Percentiles rank a stretch among this genome's conserved stretches.
Conservation (phyloP, 2,113 vertebrate species). For the Amia ocellicauda region DNA sequence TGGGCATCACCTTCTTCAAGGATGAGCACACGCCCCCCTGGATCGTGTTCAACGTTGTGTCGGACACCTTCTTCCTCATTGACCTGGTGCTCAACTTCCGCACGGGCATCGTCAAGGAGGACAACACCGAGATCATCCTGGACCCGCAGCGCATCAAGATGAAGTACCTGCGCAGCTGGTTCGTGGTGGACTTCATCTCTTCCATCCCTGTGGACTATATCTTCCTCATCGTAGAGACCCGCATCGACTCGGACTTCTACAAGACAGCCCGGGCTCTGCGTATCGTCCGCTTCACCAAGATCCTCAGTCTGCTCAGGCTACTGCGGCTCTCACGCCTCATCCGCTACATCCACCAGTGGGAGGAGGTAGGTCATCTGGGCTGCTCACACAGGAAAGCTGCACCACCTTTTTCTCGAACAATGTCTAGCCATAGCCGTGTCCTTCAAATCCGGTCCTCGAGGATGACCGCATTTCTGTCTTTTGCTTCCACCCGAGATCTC, state of each 20-base stretch:
- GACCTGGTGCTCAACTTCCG: slow-evolving; percentile 98
- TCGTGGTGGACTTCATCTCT: slow-evolving; percentile 97
- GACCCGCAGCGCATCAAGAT: slow-evolving; percentile 96
- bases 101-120: slow-evolving; percentile 95
- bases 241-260: slow-evolving; percentile 97
- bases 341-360: slow-evolving; percentile 98
- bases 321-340: slow-evolving; percentile 93
- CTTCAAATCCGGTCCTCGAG: too few species aligned
- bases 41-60: slow-evolving; percentile 98
- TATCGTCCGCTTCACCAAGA: slow-evolving; percentile 98
- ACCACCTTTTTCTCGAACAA: too few species aligned
- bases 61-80: slow-evolving; percentile 97
- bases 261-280: slow-evolving; percentile 93
- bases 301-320: slow-evolving; percentile 91
- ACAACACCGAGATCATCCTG: slow-evolving; percentile 97
- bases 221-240: slow-evolving; percentile 96
- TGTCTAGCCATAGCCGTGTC: too few species aligned
- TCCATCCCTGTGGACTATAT: slow-evolving; percentile 99
- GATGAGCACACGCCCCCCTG: slow-evolving; percentile 96
- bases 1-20: slow-evolving; percentile 99
- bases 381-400: too few species aligned
- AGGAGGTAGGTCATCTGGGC: slow-evolving; percentile 79
- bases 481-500: too few species aligned
- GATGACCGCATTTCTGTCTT: too few species aligned
- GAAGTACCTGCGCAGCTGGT: slow-evolving; percentile 97